Evolutionary conservation across 2,113 vertebrate species (phyloP), one percentile per base, ranked within the genome.

Genomic region (Perccottus glenii): DNA sequence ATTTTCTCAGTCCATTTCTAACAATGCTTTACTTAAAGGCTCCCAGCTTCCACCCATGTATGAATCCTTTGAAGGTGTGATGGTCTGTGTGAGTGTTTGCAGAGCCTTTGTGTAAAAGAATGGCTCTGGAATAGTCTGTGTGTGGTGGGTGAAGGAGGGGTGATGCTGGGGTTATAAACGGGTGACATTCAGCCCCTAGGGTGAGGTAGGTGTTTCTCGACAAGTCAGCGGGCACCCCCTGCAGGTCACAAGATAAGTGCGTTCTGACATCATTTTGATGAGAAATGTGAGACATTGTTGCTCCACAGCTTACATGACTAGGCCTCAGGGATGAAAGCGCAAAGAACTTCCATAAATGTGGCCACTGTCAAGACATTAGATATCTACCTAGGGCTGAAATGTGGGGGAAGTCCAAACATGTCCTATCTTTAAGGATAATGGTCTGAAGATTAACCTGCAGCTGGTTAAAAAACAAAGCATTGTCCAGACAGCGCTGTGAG

Each of bases 231-330:
- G 75, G 8, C 64, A 51, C 46, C 88, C 90, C 35, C 93, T 91
- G 94, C 91, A 90, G 85, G 78, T 73, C 46, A 73, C 77, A 82
- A 90, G 95, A 98, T 96, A 97, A 98, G 94, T 85, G 64, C 63
- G 75, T 79, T 84, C 90, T 94, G 92, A 91, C 92, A 75, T 92
- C 11, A 12, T 3, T 84, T 90, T 90, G 91, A 87, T 85, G 87
- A 90, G 78, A 81, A 86, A 27, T 70, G 46, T 27, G 89, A 90
- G 74, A 78, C 63, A 27, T 27, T 27, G 19, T 27, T 60, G 78
- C 71, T 64, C 58, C 47, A 5, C 62, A 35, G 67, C 70, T 64
- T 15, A 11, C 67, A 59, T 40, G 16, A 57, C 47, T 70, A 12
- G 48, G 19, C 62, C 71, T 62, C 12, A 19, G 67, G 82, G 75